Evolutionary conservation across 2,888 invertebrate genomes (phyloP).

Genomic region (Nomada ruficornis): DNA sequence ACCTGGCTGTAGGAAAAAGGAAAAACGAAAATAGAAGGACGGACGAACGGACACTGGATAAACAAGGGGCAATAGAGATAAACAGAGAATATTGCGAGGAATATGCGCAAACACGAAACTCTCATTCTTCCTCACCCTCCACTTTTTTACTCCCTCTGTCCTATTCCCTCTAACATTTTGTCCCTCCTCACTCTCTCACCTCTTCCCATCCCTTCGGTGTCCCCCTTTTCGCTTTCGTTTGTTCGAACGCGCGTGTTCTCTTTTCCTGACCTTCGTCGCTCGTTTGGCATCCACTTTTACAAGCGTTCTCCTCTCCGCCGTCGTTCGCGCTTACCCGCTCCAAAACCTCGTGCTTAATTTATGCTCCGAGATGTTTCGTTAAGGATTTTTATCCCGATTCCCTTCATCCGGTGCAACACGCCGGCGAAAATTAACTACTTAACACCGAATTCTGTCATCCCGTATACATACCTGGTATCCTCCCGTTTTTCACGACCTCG

Average conservation of each 20-base stretch:
- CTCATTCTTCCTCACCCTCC: conserved; percentile 65
- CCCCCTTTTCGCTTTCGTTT: conserved; percentile 66
- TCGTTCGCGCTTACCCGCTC: conserved; percentile 57
- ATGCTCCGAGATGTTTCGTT: conserved; percentile 72
- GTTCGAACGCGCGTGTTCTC: conserved; percentile 61
- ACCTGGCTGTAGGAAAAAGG: conserved; percentile 63
- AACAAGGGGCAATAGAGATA: conserved; percentile 83
- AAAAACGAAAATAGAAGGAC: conserved; percentile 70
- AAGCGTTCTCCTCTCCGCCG: conserved; percentile 47
- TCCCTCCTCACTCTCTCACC: conserved; percentile 48
- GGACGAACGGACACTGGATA: conserved; percentile 79
- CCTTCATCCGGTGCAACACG: conserved; percentile 15
- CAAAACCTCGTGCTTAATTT: conserved; percentile 63
- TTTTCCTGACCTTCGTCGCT: conserved; percentile 67
- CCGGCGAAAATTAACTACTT: conserved; percentile 56
- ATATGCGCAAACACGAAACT: conserved; percentile 81
- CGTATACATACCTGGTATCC: background rate
- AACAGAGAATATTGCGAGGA: conserved; percentile 82
- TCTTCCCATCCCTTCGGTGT: conserved; percentile 27
- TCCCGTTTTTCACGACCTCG: conserved; percentile 2
- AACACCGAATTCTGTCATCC: conserved; percentile 40
- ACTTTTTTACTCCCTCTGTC: conserved; percentile 29
- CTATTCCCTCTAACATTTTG: conserved; percentile 13
- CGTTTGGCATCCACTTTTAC: conserved; percentile 69
- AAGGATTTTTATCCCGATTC: conserved; percentile 63